Percentiles rank a stretch among this genome's conserved stretches.
Conservation (phyloP, 1,140 invertebrate species). For the Hypsibius dujardini region DNA sequence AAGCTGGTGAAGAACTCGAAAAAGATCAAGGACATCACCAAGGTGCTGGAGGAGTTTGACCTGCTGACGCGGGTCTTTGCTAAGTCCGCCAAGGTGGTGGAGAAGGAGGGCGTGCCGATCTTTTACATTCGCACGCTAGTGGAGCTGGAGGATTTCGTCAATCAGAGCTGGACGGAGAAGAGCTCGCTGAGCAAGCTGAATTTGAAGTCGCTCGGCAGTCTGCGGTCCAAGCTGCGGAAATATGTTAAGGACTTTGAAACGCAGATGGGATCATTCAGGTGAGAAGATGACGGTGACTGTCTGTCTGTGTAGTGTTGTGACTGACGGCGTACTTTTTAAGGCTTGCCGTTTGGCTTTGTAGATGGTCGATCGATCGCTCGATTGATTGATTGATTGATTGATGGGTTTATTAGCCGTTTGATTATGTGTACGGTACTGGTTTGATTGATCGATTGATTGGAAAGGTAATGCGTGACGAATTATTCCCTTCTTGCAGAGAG, state of each 20-base stretch:
- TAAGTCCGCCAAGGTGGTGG: slow-evolving; percentile 73
- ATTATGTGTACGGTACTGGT: slow-evolving; percentile 35
- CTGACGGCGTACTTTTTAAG: not conserved
- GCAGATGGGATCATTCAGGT: slow-evolving; percentile 17
- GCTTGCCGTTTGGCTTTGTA: not conserved
- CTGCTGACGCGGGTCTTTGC: slow-evolving; percentile 68
- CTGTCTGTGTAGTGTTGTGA: slow-evolving; percentile 2
- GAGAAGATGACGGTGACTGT: not conserved
- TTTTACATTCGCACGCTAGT: slow-evolving; percentile 75
- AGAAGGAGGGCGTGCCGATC: slow-evolving; percentile 78
- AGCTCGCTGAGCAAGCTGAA: slow-evolving; percentile 64
- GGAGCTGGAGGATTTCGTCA: slow-evolving; percentile 88
- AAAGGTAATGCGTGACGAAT: no score
- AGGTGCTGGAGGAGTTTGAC: slow-evolving; percentile 78
- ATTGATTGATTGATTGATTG: not conserved
- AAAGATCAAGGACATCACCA: slow-evolving; percentile 95
- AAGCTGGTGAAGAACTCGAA: slow-evolving; percentile 81
- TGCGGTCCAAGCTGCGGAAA: slow-evolving; percentile 86
- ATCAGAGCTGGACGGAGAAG: slow-evolving; percentile 74
- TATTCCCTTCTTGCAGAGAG: slow-evolving; percentile 23
- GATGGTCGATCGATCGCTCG: no score
- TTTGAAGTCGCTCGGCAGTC: slow-evolving; percentile 74
- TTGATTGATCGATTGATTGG: slow-evolving; percentile 18
- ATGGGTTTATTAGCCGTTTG: not conserved
- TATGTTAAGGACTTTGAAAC: slow-evolving; percentile 83